Evolutionary conservation across 2,113 vertebrate genomes (phyloP).

Genomic region (Rutilus rutilus): DNA sequence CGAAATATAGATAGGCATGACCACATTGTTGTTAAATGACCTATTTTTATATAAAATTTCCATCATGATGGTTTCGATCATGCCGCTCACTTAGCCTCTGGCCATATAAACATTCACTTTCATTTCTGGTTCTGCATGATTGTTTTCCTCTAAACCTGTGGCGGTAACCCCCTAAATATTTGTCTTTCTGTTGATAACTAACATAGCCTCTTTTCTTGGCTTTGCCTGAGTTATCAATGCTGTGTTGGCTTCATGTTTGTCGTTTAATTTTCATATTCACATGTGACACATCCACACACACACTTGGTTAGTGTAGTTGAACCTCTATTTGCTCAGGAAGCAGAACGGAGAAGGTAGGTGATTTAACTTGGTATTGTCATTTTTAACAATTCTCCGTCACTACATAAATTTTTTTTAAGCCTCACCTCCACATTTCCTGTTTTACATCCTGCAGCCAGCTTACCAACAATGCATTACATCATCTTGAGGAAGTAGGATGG

Average conservation of each 20-base stretch:
- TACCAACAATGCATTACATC: neutral
- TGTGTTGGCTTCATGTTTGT: neutral
- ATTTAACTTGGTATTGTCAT: slow-evolving; percentile 48
- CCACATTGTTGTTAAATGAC: neutral
- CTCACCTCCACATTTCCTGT: slow-evolving; percentile 20
- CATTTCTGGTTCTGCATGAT: slow-evolving; percentile 22
- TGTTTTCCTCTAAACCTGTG: neutral
- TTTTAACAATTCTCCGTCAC: neutral
- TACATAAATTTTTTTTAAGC: neutral
- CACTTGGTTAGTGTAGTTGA: slow-evolving; percentile 39
- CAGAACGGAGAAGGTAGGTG: slow-evolving; percentile 60
- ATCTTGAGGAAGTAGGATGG: slow-evolving; percentile 15
- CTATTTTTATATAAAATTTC: neutral
- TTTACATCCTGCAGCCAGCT: neutral
- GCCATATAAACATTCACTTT: neutral
- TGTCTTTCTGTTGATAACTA: neutral
- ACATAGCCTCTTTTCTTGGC: neutral
- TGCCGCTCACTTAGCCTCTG: neutral
- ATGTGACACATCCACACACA: slow-evolving; percentile 5
- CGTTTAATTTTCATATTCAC: slow-evolving; percentile 15
- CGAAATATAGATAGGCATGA: neutral
- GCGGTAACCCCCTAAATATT: neutral
- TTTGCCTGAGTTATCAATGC: neutral
- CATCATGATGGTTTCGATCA: neutral
- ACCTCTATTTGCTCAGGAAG: slow-evolving; percentile 59